A percentile compares a stretch with the other conserved stretches of the same genome.
These are phyloP conservation scores for Ardeotis arabs DNA, from an alignment of 2,113 vertebrate genomes.

Conservation along the genomic window DNA sequence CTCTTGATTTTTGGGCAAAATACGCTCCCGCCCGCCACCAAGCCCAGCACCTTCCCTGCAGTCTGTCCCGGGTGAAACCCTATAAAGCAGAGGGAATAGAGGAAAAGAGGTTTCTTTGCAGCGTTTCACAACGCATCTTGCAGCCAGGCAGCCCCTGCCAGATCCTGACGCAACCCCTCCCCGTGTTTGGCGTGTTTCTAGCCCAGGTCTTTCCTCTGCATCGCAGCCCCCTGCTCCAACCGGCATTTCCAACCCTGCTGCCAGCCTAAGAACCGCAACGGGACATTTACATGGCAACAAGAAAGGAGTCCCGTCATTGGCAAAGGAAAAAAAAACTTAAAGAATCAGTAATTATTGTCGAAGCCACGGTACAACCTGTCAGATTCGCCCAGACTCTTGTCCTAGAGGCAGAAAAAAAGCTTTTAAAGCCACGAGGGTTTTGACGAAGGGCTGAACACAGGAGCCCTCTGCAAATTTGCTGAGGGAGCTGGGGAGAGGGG, in stretches of 20 bases:
- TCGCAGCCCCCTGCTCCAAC: not conserved
- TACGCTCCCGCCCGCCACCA: fast-evolving
- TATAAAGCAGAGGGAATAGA: not conserved
- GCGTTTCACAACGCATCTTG: not conserved
- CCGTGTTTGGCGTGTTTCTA: not conserved
- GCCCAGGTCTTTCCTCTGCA: not conserved
- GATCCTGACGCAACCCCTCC: not conserved
- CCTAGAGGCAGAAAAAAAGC: not conserved
- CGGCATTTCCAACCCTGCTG: not conserved
- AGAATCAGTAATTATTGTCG: not conserved
- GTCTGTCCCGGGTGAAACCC: not conserved
- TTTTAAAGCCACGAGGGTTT: not conserved
- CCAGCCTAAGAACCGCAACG: not conserved
- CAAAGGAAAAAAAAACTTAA: not conserved
- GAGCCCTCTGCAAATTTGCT: not conserved
- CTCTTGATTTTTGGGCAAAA: not conserved
- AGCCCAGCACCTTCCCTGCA: not conserved
- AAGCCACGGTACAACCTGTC: not conserved
- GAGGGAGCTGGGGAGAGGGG: not conserved
- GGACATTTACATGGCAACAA: fast-evolving
- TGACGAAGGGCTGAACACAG: not conserved
- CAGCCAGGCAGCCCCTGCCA: not conserved
- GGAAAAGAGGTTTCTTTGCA: not conserved
- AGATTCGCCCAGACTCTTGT: not conserved
- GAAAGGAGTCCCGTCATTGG: not conserved